Evolutionary conservation across 2,113 vertebrate species (phyloP), one percentile per base, ranked within the genome.

Genomic region (Pagrus major): DNA sequence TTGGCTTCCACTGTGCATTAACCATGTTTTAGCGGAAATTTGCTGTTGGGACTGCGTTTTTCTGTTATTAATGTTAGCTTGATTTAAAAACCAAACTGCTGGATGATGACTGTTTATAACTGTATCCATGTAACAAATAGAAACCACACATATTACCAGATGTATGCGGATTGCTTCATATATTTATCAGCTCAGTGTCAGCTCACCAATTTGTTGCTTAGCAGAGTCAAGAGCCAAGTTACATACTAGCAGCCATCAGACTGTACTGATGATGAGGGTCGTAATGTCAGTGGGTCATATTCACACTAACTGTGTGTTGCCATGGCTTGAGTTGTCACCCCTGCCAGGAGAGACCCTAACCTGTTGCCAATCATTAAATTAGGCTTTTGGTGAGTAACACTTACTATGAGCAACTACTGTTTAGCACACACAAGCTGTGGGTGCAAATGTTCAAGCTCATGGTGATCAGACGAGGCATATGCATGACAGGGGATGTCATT

Each of bases 241-340:
- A 49, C 47, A n/a, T 11, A 23, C 8, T 49, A n/a, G 47, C 21
- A 51, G 39, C 52, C 52, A 71, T 71, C 68, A 46, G 52, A 44
- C 7, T 33, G 52, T 58, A 1, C 9, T 39, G 37, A 39, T 39
- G 8, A 39, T 39, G 37, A 9, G 9, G 37, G 9, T 39, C 33
- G 33, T 35, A 5, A 35, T 35, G 33, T 35, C 33, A 35, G 33
- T 35, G 33, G 47, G 11, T 20, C 67, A 31, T 21, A 55, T 70
- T 70, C 67, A 70, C 37, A 58, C 52, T 16, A 29, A 10, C 27
- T n/a, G 39, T 35, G 52, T n/a, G 52, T 33, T 71, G 41, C 52
- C 68, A 33, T 44, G 68, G 51, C 25, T 54, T 20, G 35, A 52
- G 33, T 39, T 20, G 66, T 69, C 66, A 37, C 23, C 31, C 23